Evolutionary conservation across 2,113 vertebrate species (phyloP), one percentile per base, ranked within the genome.

Genomic region (Numida meleagris): DNA sequence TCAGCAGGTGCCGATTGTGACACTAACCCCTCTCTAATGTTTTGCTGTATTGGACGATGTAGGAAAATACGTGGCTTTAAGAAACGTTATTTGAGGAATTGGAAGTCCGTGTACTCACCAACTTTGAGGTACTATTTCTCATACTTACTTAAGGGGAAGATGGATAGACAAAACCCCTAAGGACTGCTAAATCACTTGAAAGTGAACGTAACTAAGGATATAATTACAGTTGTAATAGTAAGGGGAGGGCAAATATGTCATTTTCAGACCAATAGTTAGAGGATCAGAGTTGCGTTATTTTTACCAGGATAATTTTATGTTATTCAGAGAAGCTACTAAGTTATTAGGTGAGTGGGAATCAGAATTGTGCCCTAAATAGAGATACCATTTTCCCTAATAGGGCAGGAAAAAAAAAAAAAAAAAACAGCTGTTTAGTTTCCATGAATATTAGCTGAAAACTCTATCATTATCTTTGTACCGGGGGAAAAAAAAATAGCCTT

Each of bases 11-110:
- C 14, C 3, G 0, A 79, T 84, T 3, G 6, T 72, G 33, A 63
- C 36, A 73, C 9, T 25, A 33, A 14, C 66, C 0, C 0, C 25
- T 48, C 42, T 57, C 50, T 73, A 20, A 31, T 2, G 0, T 20
- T 53, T 51, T 63, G 75, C 83, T 15, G 0, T 14, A 21, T 25
- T 45, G 45, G 48, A 80, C 27, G 62, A 7, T 8, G 24, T 51
- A 51, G 31, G 46, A 74, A 83, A 51, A 70, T 2, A 10, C 11
- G 16, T 58, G 6, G 1, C 8, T 62, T 74, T 70, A 66, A 67
- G 79, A 79, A 72, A n/a, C n/a, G 25, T 40, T 79, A 42, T 29
- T 31, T 65, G 77, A 71, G 34, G 33, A 63, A 63, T 0, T 62
- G 16, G 36, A 57, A 80, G 73, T 40, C 82, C 13, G 31, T 20